Conservation (phyloP, 2,797 vertebrate genomes). For the Trachops cirrhosus region DNA sequence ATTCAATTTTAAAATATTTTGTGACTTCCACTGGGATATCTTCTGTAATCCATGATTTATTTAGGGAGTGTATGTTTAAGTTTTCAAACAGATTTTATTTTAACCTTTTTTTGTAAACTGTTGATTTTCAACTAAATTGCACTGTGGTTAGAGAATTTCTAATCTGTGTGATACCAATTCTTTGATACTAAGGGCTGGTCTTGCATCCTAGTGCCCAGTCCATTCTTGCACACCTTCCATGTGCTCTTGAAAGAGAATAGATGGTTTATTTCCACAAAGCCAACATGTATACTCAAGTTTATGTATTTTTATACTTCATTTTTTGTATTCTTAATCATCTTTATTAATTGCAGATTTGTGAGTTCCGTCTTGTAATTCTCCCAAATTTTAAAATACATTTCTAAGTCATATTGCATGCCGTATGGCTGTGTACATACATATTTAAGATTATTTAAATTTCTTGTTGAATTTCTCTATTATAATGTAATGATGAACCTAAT, state of each 20-base stretch:
- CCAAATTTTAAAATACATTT: neutral
- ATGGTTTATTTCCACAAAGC: neutral
- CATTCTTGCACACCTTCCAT: neutral
- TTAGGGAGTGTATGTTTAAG: neutral
- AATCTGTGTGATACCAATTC: neutral
- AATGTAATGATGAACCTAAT: neutral
- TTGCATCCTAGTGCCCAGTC: neutral
- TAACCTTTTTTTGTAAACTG: neutral
- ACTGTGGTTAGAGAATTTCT: neutral
- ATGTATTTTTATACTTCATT: neutral
- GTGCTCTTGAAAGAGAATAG: neutral
- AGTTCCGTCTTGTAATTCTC: neutral
- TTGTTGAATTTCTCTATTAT: neutral
- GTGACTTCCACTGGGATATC: neutral
- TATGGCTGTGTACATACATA: neutral
- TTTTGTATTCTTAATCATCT: neutral
- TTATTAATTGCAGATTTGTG: neutral
- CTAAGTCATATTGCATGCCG: neutral
- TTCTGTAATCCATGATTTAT: conserved; percentile 16
- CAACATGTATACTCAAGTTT: neutral
- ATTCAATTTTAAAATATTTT: conserved; percentile 32
- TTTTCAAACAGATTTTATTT: conserved; percentile 24
- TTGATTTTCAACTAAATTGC: neutral
- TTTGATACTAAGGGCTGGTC: neutral
- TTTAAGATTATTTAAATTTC: neutral